Base-by-base conservation (phyloP, 2,888 invertebrate genomes). In the Hofmannophila pseudospretella region DNA sequence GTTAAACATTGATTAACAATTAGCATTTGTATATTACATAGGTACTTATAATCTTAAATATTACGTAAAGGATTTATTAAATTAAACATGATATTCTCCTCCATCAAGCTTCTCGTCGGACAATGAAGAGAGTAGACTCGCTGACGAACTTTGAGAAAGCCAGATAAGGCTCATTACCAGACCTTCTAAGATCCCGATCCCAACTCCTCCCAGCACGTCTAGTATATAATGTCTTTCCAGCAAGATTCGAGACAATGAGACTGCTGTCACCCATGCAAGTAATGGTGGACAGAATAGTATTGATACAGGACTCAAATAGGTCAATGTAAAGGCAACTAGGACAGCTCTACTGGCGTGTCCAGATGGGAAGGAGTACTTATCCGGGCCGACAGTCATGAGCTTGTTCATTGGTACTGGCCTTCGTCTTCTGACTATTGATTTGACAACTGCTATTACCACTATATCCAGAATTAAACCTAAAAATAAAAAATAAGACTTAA, bases 361-460 rank as follows among this genome's bases (percentile, higher is more conserved):
- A 0, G 98, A 98, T 7, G 98, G 99, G 70, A 99, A 99, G 32
- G 90, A 90, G 70, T 92, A 98, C 58, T 96, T 93, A 73, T 97
- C 97, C 0, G 96, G 94, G 0, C 96, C 94, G 11, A 95, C 80
- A 22, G 89, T 89, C 42, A 93, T 75, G 48, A 92, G 89, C 65
- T 95, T 93, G 49, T 90, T 90, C 60, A 91, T 90, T 12, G 89
- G 87, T 0, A 85, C 61, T 0, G 97, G 97, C 19, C 98, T 88
- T 51, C 93, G 88, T 58, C 98, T 87, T 44, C 96, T 88, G 4
- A 92, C 90, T 36, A 90, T 70, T 0, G 96, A 93, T 79, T 98
- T 98, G 7, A 93, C 56, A 2, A 94, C 48, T 5, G 93, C 95
- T 43, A 97, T 89, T 4, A 93, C 62, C 9, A 95, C 47, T 9